Conservation (phyloP, 2,113 vertebrate species). For the Nematolebias whitei region DNA sequence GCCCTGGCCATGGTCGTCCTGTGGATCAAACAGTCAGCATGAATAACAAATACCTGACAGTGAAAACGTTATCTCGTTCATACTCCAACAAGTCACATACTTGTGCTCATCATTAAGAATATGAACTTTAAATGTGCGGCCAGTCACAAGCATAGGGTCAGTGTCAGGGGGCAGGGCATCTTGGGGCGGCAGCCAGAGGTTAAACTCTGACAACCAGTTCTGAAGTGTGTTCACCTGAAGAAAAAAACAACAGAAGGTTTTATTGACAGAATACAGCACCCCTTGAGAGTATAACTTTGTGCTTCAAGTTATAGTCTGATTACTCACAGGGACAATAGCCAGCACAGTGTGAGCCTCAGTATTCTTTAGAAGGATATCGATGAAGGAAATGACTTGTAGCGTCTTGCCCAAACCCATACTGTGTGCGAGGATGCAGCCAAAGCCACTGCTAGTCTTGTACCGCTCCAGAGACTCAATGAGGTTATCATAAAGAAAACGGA, state of each 20-base stretch:
- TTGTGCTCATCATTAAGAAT: constrained; percentile 98
- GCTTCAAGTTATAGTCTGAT: not conserved
- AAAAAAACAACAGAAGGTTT: not conserved
- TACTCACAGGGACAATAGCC: constrained; percentile 95
- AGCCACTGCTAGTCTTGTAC: constrained; percentile 95
- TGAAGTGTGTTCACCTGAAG: constrained; percentile 95
- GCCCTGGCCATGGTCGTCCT: constrained; percentile 93
- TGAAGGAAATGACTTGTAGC: constrained; percentile 96
- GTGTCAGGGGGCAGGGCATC: constrained; percentile 87
- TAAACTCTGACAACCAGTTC: constrained; percentile 97
- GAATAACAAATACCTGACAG: constrained; percentile 4
- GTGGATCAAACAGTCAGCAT: constrained; percentile 21
- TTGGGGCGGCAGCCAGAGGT: constrained; percentile 93
- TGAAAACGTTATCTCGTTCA: not conserved
- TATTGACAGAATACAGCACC: not conserved
- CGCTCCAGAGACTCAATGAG: constrained; percentile 95
- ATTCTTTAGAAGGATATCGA: constrained; percentile 93
- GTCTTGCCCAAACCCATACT: constrained; percentile 99
- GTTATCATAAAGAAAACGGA: constrained; percentile 97
- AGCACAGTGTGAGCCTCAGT: constrained; percentile 96
- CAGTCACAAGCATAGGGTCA: constrained; percentile 83
- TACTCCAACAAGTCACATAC: constrained; percentile 74
- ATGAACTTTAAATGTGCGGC: constrained; percentile 92
- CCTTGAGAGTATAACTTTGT: not conserved
- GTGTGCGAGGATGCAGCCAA: constrained; percentile 97